Evolutionary conservation across 2,797 vertebrate genomes (phyloP).

Genomic region (Orientallactaga sibirica): DNA sequence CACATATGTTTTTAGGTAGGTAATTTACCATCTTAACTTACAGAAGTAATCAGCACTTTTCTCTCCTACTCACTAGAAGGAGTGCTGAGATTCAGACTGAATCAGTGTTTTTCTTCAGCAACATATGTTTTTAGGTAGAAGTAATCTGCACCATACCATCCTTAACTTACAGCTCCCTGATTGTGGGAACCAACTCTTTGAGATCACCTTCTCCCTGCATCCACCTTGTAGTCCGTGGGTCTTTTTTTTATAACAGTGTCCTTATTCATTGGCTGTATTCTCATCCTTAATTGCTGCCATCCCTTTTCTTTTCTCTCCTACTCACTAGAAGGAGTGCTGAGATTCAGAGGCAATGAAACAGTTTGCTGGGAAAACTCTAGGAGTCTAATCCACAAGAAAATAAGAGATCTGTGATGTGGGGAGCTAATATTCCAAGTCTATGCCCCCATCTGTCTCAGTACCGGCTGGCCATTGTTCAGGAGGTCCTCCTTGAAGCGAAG

Average conservation of each 20-base stretch:
- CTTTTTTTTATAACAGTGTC: background rate
- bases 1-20: background rate
- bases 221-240: background rate
- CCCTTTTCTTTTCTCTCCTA: background rate
- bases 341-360: background rate
- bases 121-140: background rate
- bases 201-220: background rate
- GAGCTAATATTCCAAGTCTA: background rate
- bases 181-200: background rate
- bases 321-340: background rate
- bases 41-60: no score
- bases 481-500: constrained; percentile 99
- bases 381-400: background rate
- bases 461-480: constrained; percentile 95
- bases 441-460: constrained; percentile 74
- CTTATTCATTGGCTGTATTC: background rate
- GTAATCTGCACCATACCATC: background rate
- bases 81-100: no score
- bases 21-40: background rate
- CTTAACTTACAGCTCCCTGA: background rate
- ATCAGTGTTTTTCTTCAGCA: background rate
- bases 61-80: no score
- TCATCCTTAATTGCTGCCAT: background rate
- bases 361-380: background rate
- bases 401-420: background rate